A percentile compares a stretch with the other conserved stretches of the same genome.
phyloP scores from a whole-genome alignment of 2,888 invertebrate genomes.

The Drosophila paranaensis region DNA sequence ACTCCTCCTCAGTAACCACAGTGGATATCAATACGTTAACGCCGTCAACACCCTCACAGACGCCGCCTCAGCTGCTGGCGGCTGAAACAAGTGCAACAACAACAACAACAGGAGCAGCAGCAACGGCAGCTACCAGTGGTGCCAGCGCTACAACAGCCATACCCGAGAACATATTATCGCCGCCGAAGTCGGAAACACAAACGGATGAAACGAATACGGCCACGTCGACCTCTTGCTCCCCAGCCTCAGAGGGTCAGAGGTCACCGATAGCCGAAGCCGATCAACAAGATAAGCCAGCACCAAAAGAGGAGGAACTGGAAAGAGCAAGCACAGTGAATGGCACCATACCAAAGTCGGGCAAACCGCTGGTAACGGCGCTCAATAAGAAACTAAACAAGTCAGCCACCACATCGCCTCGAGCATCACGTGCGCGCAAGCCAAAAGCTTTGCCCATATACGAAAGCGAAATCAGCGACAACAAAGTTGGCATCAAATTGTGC shows the following conservation, averaged over 20 bases:
- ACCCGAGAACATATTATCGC: conserved; percentile 82
- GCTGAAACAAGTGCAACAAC: conserved; percentile 44
- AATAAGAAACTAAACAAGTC: conserved; percentile 82
- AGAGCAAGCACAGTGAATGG: conserved; percentile 79
- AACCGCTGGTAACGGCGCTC: conserved; percentile 82
- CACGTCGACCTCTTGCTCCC: conserved; percentile 81
- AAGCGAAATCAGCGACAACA: conserved; percentile 86
- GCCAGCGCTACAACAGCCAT: conserved; percentile 45
- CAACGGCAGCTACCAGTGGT: conserved; percentile 29
- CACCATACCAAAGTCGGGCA: conserved; percentile 84
- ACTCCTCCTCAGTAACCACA: conserved; percentile 24
- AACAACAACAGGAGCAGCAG: background rate
- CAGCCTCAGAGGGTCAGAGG: conserved; percentile 81
- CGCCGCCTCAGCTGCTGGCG: conserved; percentile 65
- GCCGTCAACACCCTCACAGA: conserved; percentile 72
- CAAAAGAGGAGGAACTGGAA: conserved; percentile 26
- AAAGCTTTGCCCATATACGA: conserved; percentile 86
- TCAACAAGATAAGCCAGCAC: conserved; percentile 17
- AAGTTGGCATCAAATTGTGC: conserved; percentile 84
- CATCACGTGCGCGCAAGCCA: conserved; percentile 83
- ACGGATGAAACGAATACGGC: conserved; percentile 83
- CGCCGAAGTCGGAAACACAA: conserved; percentile 83
- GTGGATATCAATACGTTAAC: conserved; percentile 69
- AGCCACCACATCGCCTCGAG: conserved; percentile 70
- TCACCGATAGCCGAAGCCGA: conserved; percentile 63